These are phyloP conservation scores for Cossypha caffra DNA, from an alignment of 2,797 vertebrate genomes.

Conservation along the genomic window DNA sequence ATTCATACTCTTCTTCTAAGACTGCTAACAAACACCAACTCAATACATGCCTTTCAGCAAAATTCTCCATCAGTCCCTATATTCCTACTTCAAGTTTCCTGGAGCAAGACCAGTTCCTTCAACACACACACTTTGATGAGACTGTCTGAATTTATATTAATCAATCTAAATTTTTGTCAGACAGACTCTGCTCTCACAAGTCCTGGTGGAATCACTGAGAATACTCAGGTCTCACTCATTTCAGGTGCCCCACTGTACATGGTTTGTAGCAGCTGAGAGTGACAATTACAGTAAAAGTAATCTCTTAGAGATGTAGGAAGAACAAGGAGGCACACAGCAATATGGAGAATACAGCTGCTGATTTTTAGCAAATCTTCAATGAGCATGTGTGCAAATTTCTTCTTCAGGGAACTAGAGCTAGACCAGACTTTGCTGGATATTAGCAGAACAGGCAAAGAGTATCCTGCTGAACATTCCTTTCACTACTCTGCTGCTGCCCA, in stretches of 20 bases:
- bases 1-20: not conserved
- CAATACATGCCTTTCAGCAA: accelerated
- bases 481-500: not conserved
- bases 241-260: not conserved
- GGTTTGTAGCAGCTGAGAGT: not conserved
- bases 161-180: not conserved
- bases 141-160: not conserved
- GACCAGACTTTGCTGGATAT: not conserved
- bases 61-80: not conserved
- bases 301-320: not conserved
- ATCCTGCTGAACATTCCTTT: not conserved
- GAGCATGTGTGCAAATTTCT: not conserved
- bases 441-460: not conserved
- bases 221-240: not conserved
- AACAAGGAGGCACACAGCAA: not conserved
- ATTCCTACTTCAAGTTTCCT: not conserved
- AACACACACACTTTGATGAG: not conserved
- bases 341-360: not conserved
- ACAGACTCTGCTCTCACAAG: not conserved
- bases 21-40: not conserved
- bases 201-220: not conserved
- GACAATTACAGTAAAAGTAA: not conserved
- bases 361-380: not conserved
- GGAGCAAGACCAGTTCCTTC: not conserved
- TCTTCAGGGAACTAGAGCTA: not conserved